Conservation (phyloP, 2,888 invertebrate species). For the Adineta ricciae region DNA sequence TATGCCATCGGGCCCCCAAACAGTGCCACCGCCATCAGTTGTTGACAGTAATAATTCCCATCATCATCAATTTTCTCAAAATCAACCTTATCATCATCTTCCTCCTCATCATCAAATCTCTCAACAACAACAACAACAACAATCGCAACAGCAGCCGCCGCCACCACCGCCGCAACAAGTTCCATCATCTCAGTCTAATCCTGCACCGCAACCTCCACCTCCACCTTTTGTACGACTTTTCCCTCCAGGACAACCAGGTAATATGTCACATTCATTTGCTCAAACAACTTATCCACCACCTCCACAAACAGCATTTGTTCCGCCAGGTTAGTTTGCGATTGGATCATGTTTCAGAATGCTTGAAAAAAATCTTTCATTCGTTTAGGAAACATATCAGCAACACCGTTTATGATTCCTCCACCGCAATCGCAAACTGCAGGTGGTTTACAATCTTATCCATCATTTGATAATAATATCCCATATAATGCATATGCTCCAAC, state of each 20-base stretch:
- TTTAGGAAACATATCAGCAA: neutral
- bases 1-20: neutral
- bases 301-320: slow-evolving; percentile 7
- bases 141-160: neutral
- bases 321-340: too few species aligned
- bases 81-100: neutral
- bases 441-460: neutral
- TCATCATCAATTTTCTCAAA: neutral
- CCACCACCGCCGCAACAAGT: neutral
- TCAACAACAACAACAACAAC: neutral
- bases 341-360: too few species aligned
- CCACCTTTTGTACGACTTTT: neutral
- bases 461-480: neutral
- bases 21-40: neutral
- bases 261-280: neutral
- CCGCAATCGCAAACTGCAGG: neutral
- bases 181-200: neutral
- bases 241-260: neutral
- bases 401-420: neutral
- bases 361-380: too few species aligned
- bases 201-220: neutral
- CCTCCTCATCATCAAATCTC: neutral
- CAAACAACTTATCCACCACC: neutral
- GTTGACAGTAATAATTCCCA: neutral
- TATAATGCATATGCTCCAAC: neutral